Evolutionary conservation across 2,797 vertebrate species (phyloP).

Genomic region (Yasuhikotakia modesta): DNA sequence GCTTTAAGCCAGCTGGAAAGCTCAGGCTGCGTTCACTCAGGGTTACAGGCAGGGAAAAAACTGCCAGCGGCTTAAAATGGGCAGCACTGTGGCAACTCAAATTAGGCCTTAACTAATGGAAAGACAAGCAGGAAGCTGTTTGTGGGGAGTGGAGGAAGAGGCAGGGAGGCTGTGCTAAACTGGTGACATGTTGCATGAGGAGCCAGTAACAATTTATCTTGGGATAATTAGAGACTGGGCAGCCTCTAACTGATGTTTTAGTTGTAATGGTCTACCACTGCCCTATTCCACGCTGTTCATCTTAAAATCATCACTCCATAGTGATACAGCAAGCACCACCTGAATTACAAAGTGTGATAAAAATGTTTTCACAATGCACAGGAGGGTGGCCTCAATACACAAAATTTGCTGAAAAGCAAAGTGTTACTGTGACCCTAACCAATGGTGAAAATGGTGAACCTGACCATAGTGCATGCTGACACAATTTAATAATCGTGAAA

Average conservation of each 20-base stretch:
- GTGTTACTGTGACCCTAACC: background rate
- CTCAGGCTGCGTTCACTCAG: slow-evolving; percentile 23
- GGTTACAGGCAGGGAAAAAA: slow-evolving; percentile 36
- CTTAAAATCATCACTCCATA: slow-evolving; percentile 52
- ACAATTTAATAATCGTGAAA: slow-evolving; percentile 16
- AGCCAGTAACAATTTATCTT: slow-evolving; percentile 52
- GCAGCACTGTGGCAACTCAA: slow-evolving; percentile 52
- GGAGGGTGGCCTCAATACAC: no score
- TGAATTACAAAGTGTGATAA: background rate
- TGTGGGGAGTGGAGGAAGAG: slow-evolving; percentile 61
- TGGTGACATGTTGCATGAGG: slow-evolving; percentile 60
- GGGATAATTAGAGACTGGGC: slow-evolving; percentile 59
- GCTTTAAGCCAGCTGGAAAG: slow-evolving; percentile 36
- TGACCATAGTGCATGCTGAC: slow-evolving; percentile 46
- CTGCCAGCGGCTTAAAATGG: slow-evolving; percentile 42
- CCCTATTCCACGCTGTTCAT: slow-evolving; percentile 54
- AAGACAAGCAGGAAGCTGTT: slow-evolving; percentile 62
- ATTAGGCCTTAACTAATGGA: slow-evolving; percentile 56
- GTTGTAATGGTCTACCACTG: slow-evolving; percentile 59
- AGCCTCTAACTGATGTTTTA: slow-evolving; percentile 59
- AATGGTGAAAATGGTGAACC: slow-evolving; percentile 29
- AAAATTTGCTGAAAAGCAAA: slow-evolving; percentile 19
- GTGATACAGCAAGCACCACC: slow-evolving; percentile 52
- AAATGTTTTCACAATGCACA: background rate
- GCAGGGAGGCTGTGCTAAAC: slow-evolving; percentile 51